phyloP scores from a whole-genome alignment of 1,140 invertebrate genomes.

The Dermatophagoides farinae region DNA sequence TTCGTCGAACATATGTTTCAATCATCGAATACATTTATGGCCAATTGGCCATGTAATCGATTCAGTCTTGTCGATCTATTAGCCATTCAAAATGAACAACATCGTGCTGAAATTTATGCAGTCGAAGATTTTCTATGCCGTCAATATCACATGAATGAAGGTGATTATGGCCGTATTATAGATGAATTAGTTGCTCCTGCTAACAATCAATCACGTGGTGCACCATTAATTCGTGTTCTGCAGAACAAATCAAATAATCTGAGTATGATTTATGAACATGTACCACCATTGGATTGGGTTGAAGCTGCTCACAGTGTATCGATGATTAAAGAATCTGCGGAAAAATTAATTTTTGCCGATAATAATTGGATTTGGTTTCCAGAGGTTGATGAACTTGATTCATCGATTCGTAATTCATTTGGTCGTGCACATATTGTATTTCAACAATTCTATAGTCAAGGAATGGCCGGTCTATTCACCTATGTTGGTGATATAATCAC shows the following conservation, averaged over 20 bases:
- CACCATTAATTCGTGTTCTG: neutral
- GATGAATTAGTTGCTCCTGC: neutral
- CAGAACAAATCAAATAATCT: neutral
- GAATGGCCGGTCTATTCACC: neutral
- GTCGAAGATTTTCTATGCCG: slow-evolving; percentile 5
- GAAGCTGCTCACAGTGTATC: slow-evolving; percentile 7
- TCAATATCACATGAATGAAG: neutral
- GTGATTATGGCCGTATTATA: neutral
- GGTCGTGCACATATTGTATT: neutral
- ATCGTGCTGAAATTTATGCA: neutral
- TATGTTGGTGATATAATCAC: slow-evolving; percentile 1
- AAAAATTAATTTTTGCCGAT: slow-evolving; percentile 3
- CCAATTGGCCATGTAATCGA: neutral
- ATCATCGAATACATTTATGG: neutral
- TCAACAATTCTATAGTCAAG: neutral
- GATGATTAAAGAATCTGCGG: slow-evolving; percentile 4
- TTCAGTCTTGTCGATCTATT: slow-evolving; percentile 2
- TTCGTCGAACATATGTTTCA: slow-evolving; percentile 1
- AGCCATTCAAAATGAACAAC: neutral
- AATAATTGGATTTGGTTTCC: neutral
- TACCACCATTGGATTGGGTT: slow-evolving; percentile 11
- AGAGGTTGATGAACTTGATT: neutral
- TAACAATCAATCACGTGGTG: slow-evolving; percentile 8
- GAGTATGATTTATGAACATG: neutral
- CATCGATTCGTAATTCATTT: neutral